phyloP scores from a whole-genome alignment of 2,797 vertebrate genomes.

The Sebastes iracundus region DNA sequence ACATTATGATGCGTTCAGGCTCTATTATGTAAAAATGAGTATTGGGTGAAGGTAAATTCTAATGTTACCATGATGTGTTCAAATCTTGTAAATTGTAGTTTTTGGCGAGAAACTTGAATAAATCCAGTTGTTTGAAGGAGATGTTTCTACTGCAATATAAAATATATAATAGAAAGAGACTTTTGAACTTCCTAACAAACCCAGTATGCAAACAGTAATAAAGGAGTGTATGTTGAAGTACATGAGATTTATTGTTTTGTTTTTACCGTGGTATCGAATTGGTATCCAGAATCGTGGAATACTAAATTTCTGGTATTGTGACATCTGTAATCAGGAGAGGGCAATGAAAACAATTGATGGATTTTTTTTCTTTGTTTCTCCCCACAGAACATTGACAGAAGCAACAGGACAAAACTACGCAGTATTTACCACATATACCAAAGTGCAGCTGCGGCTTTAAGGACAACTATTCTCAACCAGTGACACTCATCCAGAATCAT shows the following conservation, averaged over 20 bases:
- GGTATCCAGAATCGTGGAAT: no score
- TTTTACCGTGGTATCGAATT: no score
- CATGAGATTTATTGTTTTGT: neutral
- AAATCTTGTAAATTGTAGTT: neutral
- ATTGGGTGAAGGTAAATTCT: neutral
- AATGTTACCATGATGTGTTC: fast-evolving
- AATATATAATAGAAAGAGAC: fast-evolving
- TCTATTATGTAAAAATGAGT: fast-evolving
- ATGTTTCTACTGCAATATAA: neutral
- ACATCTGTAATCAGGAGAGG: neutral
- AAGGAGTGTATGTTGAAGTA: neutral
- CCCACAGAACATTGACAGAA: neutral
- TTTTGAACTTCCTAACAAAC: neutral
- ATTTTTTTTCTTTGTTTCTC: neutral
- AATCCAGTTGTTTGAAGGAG: neutral
- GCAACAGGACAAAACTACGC: neutral
- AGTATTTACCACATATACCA: neutral
- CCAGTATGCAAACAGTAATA: neutral
- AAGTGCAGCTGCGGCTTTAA: neutral
- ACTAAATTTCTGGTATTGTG: no score
- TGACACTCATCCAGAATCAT: constrained; percentile 10
- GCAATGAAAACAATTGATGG: neutral
- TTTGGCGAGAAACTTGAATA: neutral
- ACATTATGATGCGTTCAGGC: neutral
- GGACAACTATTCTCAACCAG: neutral